These are phyloP conservation scores for Patella ulyssiponensis DNA, from an alignment of 2,888 invertebrate species.

Conservation along the genomic window DNA sequence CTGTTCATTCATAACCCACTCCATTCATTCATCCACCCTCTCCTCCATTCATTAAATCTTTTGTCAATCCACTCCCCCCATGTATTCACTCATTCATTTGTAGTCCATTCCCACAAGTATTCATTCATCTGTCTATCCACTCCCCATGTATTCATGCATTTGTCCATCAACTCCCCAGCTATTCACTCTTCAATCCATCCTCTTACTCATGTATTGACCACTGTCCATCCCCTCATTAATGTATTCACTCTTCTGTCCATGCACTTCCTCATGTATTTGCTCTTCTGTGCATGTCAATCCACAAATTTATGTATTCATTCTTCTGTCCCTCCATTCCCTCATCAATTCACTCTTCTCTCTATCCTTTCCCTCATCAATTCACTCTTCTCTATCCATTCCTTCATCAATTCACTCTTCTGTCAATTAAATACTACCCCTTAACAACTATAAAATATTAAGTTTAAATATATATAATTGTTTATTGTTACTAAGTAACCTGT, in stretches of 20 bases:
- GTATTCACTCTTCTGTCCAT: slow-evolving; percentile 10
- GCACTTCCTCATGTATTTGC: not conserved
- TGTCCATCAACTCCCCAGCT: too few relatives aligned
- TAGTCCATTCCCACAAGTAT: too few relatives aligned
- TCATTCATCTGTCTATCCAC: not conserved
- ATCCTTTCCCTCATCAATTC: not conserved
- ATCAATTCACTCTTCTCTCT: slow-evolving; percentile 11
- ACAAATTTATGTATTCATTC: not conserved
- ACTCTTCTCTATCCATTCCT: slow-evolving; percentile 4
- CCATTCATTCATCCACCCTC: too few relatives aligned
- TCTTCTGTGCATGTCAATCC: slow-evolving; percentile 11
- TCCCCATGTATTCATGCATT: not conserved
- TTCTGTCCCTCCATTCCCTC: slow-evolving; percentile 6
- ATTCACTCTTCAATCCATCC: not conserved
- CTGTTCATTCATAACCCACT: too few relatives aligned
- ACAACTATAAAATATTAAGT: too few relatives aligned
- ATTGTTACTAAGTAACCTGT: too few relatives aligned
- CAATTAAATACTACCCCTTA: not conserved
- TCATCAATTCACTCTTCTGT: slow-evolving; percentile 4
- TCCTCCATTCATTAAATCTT: slow-evolving; percentile 12
- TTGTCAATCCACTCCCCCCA: not conserved
- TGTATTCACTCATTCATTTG: too few relatives aligned
- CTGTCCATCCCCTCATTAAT: too few relatives aligned
- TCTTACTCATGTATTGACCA: not conserved
- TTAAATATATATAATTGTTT: too few relatives aligned